Percentiles rank a stretch among this genome's conserved stretches.
Evolutionary conservation across 2,888 invertebrate species (phyloP).

Genomic region (Uropetala carovei): DNA sequence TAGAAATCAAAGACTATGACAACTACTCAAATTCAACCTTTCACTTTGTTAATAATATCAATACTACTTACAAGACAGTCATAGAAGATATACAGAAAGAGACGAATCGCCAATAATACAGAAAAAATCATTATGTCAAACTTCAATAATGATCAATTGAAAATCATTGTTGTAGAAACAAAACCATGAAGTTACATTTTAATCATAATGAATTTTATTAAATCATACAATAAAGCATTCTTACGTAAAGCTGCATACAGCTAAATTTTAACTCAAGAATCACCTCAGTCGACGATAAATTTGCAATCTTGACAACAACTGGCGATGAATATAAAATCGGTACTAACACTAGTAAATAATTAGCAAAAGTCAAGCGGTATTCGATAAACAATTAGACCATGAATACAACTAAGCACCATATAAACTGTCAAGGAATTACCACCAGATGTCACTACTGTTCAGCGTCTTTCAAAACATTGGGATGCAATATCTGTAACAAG

Average conservation of each 20-base stretch:
- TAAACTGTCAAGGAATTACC: not conserved
- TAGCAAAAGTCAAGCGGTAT: not conserved
- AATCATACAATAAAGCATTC: not conserved
- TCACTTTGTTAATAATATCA: too few relatives aligned
- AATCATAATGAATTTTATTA: not conserved
- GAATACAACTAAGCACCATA: not conserved
- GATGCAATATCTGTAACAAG: not conserved
- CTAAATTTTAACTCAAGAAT: not conserved
- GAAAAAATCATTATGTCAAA: not conserved
- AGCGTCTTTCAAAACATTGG: conserved; percentile 22
- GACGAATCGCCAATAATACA: not conserved
- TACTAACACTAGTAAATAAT: not conserved
- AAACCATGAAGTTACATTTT: not conserved
- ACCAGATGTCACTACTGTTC: not conserved
- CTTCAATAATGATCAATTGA: not conserved
- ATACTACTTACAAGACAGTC: not conserved
- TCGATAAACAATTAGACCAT: conserved; percentile 7
- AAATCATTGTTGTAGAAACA: not conserved
- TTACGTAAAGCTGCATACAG: not conserved
- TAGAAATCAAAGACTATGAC: not conserved
- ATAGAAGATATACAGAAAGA: not conserved
- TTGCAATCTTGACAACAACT: conserved; percentile 1
- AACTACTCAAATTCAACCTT: not conserved
- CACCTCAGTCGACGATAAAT: not conserved
- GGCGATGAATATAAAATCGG: not conserved